Evolutionary conservation across 2,797 vertebrate species (phyloP).

Genomic region (Leucoraja ocellata): DNA sequence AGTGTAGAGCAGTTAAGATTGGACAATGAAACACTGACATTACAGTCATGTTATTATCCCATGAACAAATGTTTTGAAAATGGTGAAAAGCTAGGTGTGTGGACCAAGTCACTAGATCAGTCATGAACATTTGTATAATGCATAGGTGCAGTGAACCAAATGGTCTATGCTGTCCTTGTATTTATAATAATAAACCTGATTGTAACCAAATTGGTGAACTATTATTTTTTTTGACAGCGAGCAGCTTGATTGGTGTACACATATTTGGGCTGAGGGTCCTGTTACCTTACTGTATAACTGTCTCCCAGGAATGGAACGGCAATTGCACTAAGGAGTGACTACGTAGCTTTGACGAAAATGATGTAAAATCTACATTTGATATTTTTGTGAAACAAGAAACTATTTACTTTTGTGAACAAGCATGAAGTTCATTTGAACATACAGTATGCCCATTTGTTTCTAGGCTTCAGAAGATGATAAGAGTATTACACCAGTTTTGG

Average conservation of each 20-base stretch:
- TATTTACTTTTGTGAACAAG: neutral
- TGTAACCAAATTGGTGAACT: neutral
- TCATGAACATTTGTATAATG: too few species aligned
- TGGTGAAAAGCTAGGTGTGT: too few species aligned
- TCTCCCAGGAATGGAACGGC: neutral
- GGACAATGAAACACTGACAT: too few species aligned
- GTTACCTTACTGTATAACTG: too few species aligned
- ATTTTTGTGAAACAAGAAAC: neutral
- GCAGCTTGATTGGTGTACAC: too few species aligned
- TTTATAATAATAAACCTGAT: neutral
- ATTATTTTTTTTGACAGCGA: neutral
- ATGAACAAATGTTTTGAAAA: too few species aligned
- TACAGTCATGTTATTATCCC: too few species aligned
- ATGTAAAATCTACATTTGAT: neutral
- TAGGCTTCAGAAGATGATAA: neutral
- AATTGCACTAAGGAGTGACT: neutral
- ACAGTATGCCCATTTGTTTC: neutral
- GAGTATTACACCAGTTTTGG: neutral
- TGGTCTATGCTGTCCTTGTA: too few species aligned
- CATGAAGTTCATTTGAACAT: neutral
- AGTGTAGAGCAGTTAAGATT: too few species aligned
- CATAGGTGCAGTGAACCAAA: too few species aligned
- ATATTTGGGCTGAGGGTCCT: too few species aligned
- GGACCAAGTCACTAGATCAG: too few species aligned
- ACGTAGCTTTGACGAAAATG: neutral